phyloP scores from a whole-genome alignment of 2,888 invertebrate genomes.

The Melinaea menophilus region DNA sequence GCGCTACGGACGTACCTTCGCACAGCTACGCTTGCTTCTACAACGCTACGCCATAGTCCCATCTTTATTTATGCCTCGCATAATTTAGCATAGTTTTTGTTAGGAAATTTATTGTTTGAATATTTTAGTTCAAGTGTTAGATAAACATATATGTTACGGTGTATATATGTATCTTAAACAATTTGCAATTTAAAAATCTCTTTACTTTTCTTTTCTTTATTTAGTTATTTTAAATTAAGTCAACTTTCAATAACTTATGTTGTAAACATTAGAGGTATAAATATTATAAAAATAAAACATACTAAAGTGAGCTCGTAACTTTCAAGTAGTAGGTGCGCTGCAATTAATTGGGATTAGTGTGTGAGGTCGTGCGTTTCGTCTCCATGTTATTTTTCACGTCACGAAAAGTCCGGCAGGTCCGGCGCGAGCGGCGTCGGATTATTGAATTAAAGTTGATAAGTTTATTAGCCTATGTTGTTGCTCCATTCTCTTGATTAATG shows the following conservation, averaged over 20 bases:
- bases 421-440: slow-evolving; percentile 60
- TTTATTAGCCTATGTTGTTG: slow-evolving; percentile 75
- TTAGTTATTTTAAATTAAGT: slow-evolving; percentile 2
- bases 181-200: neutral
- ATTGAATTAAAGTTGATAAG: slow-evolving; percentile 78
- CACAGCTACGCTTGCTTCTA: slow-evolving; percentile 47
- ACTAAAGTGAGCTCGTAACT: slow-evolving; percentile 34
- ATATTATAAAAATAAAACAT: slow-evolving; percentile 20
- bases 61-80: slow-evolving; percentile 61
- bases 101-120: slow-evolving; percentile 44
- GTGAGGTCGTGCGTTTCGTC: slow-evolving; percentile 64
- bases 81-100: slow-evolving; percentile 59
- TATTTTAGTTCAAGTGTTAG: slow-evolving; percentile 30
- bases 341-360: slow-evolving; percentile 70
- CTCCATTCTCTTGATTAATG: slow-evolving; percentile 74
- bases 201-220: neutral
- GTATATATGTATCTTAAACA: too few species aligned
- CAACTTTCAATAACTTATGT: slow-evolving; percentile 22
- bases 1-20: slow-evolving; percentile 47
- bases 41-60: slow-evolving; percentile 50
- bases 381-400: slow-evolving; percentile 69
- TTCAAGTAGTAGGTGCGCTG: slow-evolving; percentile 44
- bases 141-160: slow-evolving; percentile 14
- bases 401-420: slow-evolving; percentile 56
- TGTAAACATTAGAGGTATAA: slow-evolving; percentile 20